Evolutionary conservation across 1,140 invertebrate genomes (phyloP).

Genomic region (Cyphomyrmex costatus): DNA sequence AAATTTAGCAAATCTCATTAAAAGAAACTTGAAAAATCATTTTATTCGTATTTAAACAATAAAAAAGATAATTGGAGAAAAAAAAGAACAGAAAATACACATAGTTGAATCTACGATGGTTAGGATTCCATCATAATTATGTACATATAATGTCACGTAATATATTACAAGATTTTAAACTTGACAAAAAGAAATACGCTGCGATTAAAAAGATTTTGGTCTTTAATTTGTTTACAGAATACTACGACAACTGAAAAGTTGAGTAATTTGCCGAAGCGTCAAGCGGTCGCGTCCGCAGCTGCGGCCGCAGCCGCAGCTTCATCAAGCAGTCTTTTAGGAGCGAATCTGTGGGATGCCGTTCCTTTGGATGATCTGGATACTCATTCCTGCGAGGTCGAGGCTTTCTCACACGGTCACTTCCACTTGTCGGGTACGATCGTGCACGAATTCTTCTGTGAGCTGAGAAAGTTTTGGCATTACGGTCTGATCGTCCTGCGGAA

Average conservation of each 20-base stretch:
- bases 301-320: conserved; percentile 7
- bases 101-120: background rate
- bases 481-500: background rate
- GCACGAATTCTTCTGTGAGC: conserved; percentile 65
- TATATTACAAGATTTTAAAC: background rate
- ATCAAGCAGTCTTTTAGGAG: background rate
- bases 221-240: conserved; percentile 46
- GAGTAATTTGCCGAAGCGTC: conserved; percentile 31
- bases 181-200: background rate
- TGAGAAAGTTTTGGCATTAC: conserved; percentile 37
- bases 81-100: background rate
- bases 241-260: background rate
- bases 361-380: conserved; percentile 10
- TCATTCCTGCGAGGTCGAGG: conserved; percentile 48
- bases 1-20: background rate
- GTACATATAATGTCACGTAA: background rate
- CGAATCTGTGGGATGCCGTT: background rate
- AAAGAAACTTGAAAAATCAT: background rate
- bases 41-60: background rate
- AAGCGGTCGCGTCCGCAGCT: background rate
- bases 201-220: background rate
- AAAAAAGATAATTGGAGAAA: background rate
- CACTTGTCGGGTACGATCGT: background rate
- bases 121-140: too few relatives aligned
- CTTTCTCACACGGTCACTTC: conserved; percentile 27